Conservation (phyloP, 2,113 vertebrate species). For the Oreochromis spilurus region DNA sequence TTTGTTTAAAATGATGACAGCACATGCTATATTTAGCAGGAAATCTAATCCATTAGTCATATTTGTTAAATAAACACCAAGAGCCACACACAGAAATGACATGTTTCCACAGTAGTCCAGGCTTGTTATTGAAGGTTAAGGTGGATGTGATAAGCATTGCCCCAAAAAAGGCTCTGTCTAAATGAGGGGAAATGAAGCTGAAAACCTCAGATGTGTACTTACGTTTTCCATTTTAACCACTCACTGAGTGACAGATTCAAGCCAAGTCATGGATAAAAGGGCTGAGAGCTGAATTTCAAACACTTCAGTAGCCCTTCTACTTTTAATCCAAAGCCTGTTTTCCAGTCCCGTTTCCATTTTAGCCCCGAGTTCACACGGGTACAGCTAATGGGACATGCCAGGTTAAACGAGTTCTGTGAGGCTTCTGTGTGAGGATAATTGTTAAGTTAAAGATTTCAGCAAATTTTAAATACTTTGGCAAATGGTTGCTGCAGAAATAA, state of each 20-base stretch:
- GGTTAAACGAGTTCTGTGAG: not conserved
- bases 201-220: not conserved
- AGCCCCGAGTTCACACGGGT: not conserved
- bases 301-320: not conserved
- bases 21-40: not conserved
- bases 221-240: not conserved
- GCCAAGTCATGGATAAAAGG: not conserved
- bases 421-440: not conserved
- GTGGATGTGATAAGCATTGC: not conserved
- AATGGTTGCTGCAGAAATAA: not conserved
- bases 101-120: not conserved
- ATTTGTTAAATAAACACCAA: not conserved
- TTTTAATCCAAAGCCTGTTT: not conserved
- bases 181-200: not conserved
- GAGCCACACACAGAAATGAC: not conserved
- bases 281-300: not conserved
- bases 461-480: not conserved
- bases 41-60: not conserved
- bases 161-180: not conserved
- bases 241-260: not conserved
- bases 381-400: not conserved
- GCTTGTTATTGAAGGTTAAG: not conserved
- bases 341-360: not conserved
- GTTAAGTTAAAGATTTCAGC: not conserved
- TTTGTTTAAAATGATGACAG: not conserved